Evolutionary conservation across 2,113 vertebrate genomes (phyloP).

Genomic region (Trogon surrucura): DNA sequence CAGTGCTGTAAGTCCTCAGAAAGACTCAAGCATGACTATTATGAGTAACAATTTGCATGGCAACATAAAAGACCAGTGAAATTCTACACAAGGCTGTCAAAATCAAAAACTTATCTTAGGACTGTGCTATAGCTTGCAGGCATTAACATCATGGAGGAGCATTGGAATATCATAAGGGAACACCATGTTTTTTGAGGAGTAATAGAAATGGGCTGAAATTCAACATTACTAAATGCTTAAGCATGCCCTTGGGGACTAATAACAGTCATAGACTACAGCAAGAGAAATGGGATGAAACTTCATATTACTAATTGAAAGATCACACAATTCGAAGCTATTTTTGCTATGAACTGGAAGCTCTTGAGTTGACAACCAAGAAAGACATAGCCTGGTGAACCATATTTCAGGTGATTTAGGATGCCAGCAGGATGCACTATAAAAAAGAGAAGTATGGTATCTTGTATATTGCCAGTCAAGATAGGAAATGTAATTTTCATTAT

Average conservation of each 20-base stretch:
- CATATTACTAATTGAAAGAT: background rate
- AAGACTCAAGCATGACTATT: background rate
- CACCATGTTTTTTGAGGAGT: constrained; percentile 30
- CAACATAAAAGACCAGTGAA: background rate
- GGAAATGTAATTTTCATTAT: background rate
- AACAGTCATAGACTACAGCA: constrained; percentile 35
- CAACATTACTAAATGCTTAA: constrained; percentile 60
- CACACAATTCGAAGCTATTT: constrained; percentile 1
- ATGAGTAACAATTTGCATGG: constrained; percentile 6
- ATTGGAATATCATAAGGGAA: constrained; percentile 5
- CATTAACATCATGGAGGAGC: background rate
- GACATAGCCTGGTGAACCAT: background rate
- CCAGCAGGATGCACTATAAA: background rate
- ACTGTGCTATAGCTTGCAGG: background rate
- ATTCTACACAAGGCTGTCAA: background rate
- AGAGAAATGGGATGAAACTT: constrained; percentile 12
- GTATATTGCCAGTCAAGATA: background rate
- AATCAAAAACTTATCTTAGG: background rate
- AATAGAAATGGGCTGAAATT: constrained; percentile 34
- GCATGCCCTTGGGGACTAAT: constrained; percentile 44
- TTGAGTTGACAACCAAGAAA: background rate
- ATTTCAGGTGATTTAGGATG: background rate
- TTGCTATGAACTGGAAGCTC: background rate
- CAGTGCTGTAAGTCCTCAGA: background rate
- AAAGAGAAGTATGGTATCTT: background rate